Conservation (phyloP, 2,888 invertebrate genomes). For the Therioaphis trifolii region DNA sequence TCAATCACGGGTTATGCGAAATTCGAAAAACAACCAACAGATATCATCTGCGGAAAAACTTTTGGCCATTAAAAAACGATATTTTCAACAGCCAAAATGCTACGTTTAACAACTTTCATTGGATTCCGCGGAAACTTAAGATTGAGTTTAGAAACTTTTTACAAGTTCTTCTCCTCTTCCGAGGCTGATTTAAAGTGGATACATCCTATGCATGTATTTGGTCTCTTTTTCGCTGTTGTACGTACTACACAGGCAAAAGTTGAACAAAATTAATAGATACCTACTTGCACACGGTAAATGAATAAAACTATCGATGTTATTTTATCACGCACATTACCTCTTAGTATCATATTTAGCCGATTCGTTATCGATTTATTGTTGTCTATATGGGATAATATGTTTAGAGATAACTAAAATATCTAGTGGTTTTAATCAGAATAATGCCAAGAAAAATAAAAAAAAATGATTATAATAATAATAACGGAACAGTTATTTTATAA, state of each 20-base stretch:
- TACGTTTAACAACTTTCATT: slow-evolving; percentile 28
- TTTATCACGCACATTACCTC: not conserved
- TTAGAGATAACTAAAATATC: not conserved
- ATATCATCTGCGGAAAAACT: slow-evolving; percentile 27
- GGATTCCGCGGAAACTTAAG: slow-evolving; percentile 20
- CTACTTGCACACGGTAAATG: not conserved
- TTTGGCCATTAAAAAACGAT: slow-evolving; percentile 34
- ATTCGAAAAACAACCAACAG: slow-evolving; percentile 25
- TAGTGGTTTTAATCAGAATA: not conserved
- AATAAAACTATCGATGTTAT: not conserved
- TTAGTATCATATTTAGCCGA: not conserved
- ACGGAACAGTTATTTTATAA: not conserved
- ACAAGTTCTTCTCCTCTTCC: not conserved
- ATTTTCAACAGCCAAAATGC: slow-evolving; percentile 21
- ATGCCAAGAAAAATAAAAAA: too few species aligned
- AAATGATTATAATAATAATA: not conserved
- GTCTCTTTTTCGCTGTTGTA: not conserved
- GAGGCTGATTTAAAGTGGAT: not conserved
- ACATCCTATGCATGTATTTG: not conserved
- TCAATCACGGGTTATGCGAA: slow-evolving; percentile 11
- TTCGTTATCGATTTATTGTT: not conserved
- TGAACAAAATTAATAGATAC: not conserved
- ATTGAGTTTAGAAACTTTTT: slow-evolving; percentile 29
- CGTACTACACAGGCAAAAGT: not conserved
- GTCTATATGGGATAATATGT: not conserved